phyloP scores from a whole-genome alignment of 2,888 invertebrate genomes.

The Sicus ferrugineus region DNA sequence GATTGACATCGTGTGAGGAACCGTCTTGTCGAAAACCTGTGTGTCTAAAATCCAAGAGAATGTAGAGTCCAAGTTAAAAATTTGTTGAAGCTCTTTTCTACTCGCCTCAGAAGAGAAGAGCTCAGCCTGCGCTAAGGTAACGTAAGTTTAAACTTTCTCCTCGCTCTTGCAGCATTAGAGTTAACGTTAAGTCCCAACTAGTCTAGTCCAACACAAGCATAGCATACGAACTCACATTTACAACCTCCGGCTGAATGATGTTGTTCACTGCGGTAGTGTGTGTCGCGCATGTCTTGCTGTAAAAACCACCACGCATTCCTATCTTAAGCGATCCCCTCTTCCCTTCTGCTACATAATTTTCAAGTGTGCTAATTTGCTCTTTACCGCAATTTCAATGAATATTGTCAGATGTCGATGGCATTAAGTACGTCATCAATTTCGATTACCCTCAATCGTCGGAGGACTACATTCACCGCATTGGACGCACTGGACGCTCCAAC shows the following conservation, averaged over 20 bases:
- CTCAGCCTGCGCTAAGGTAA: constrained; percentile 37
- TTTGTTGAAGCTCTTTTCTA: constrained; percentile 41
- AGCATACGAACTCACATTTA: constrained; percentile 9
- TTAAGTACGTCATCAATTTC: constrained; percentile 95
- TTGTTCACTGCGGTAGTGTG: background rate
- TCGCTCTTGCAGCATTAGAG: constrained; percentile 27
- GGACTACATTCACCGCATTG: constrained; percentile 95
- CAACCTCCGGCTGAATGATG: no score
- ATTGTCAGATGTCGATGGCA: constrained; percentile 90
- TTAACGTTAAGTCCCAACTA: constrained; percentile 8
- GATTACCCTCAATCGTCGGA: constrained; percentile 96
- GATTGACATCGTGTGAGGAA: constrained; percentile 8
- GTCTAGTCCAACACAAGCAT: constrained; percentile 1
- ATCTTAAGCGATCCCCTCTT: constrained; percentile 22
- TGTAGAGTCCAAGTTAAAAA: constrained; percentile 32
- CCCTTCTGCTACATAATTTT: no score
- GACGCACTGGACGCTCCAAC: constrained; percentile 88
- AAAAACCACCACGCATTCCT: constrained; percentile 37
- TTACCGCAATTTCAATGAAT: constrained; percentile 34
- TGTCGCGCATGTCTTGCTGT: constrained; percentile 40
- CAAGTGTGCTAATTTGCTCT: constrained; percentile 25
- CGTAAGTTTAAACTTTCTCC: constrained; percentile 36
- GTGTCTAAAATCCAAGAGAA: constrained; percentile 21
- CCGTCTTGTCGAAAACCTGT: constrained; percentile 21
- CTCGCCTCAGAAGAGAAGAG: constrained; percentile 38